A percentile compares a stretch with the other conserved stretches of the same genome.
Evolutionary conservation across 2,113 vertebrate species (phyloP).

Genomic region (Coptodon rendalli): DNA sequence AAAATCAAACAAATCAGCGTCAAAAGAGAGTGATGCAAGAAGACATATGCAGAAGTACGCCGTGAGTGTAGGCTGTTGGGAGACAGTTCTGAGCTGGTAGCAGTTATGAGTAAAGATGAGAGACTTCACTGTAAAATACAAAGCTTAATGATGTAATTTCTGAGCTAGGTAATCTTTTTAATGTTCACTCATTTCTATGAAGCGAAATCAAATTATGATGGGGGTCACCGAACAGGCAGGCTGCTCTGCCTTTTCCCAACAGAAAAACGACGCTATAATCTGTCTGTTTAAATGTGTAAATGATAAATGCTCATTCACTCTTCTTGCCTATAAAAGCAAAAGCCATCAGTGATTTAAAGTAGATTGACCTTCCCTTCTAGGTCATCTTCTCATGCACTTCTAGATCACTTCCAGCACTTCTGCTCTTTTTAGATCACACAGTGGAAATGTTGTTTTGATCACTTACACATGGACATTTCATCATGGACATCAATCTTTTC

Average conservation of each 20-base stretch:
- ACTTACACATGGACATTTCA: neutral
- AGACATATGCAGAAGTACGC: neutral
- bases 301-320: neutral
- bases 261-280: neutral
- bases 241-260: neutral
- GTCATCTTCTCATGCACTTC: neutral
- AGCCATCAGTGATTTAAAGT: neutral
- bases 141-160: neutral
- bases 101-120: neutral
- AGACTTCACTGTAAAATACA: neutral
- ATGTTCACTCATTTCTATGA: neutral
- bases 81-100: neutral
- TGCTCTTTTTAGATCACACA: neutral
- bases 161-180: neutral
- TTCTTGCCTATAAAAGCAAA: neutral
- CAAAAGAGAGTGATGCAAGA: constrained; percentile 41
- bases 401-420: neutral
- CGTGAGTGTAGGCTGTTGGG: neutral
- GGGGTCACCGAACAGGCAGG: neutral
- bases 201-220: neutral
- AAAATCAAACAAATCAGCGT: constrained; percentile 39
- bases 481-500: neutral
- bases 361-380: neutral
- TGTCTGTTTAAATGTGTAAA: neutral
- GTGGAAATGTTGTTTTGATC: neutral